Percentiles rank a stretch among this genome's conserved stretches.
phyloP scores from a whole-genome alignment of 2,113 vertebrate species.

The Alligator mississippiensis region DNA sequence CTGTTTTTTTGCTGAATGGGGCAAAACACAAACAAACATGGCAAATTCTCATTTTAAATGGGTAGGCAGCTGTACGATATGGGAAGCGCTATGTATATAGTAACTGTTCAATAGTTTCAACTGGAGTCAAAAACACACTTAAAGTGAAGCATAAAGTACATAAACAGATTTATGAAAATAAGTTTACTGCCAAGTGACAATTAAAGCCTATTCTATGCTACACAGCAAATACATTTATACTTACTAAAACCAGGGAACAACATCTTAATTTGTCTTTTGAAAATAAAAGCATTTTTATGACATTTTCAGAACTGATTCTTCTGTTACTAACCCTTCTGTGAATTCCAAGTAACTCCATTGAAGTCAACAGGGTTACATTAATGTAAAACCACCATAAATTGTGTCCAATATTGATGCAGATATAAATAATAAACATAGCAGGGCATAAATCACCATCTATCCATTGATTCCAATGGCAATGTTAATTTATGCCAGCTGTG shows the following conservation, averaged over 20 bases:
- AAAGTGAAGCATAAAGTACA: conserved; percentile 45
- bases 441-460: not conserved
- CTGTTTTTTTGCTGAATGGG: not conserved
- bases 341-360: conserved; percentile 5
- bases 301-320: not conserved
- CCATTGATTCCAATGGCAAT: not conserved
- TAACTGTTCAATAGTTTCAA: not conserved
- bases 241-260: not conserved
- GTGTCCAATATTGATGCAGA: not conserved
- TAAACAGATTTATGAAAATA: conserved; percentile 31
- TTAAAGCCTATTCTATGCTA: conserved; percentile 15
- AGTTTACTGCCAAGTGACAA: conserved; percentile 28
- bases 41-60: not conserved
- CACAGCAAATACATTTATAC: not conserved
- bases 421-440: not conserved
- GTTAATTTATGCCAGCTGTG: not conserved
- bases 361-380: not conserved
- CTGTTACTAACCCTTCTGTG: not conserved
- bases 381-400: not conserved
- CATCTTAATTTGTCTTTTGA: not conserved
- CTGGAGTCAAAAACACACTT: conserved; percentile 41
- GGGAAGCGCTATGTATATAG: conserved; percentile 2
- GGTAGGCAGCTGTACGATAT: not conserved
- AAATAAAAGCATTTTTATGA: not conserved
- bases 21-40: not conserved